These are phyloP conservation scores for Drosophila anomalipes DNA, from an alignment of 2,888 invertebrate species.

Conservation along the genomic window DNA sequence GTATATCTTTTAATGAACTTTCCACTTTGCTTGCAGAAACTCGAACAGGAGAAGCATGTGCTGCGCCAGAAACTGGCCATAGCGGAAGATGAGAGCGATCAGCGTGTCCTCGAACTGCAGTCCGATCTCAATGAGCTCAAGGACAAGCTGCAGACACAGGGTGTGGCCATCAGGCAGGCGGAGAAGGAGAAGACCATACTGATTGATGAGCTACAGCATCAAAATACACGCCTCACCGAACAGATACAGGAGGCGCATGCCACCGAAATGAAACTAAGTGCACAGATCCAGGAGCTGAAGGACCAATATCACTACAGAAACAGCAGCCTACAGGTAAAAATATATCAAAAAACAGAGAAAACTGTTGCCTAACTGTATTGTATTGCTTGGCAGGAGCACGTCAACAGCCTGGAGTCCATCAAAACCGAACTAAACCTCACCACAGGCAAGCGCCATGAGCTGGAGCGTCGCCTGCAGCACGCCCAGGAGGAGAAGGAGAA, in stretches of 20 bases:
- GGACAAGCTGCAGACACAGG: constrained; percentile 90
- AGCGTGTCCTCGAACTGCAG: constrained; percentile 93
- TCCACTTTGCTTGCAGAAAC: constrained; percentile 87
- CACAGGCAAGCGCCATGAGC: constrained; percentile 92
- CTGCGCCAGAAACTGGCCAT: constrained; percentile 93
- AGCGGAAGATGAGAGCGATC: constrained; percentile 95
- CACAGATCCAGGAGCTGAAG: constrained; percentile 92
- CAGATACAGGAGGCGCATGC: constrained; percentile 94
- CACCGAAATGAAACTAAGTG: constrained; percentile 91
- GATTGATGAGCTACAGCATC: constrained; percentile 93
- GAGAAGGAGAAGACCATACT: constrained; percentile 93
- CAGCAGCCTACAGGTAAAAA: constrained; percentile 89
- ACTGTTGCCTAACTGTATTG: neutral
- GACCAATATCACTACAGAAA: constrained; percentile 94
- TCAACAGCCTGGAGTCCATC: constrained; percentile 94
- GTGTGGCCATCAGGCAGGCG: constrained; percentile 84
- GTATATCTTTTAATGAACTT: constrained; percentile 50
- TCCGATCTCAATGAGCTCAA: constrained; percentile 93
- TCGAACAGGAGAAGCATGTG: constrained; percentile 97
- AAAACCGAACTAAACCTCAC: constrained; percentile 94
- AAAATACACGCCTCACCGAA: constrained; percentile 93
- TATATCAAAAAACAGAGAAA: neutral
- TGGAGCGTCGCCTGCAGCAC: constrained; percentile 92
- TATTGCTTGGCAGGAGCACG: constrained; percentile 89
- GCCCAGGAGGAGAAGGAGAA: constrained; percentile 93